Percentiles rank a stretch among this genome's conserved stretches.
Conservation (phyloP, 1,140 invertebrate species). For the Eupeodes corollae region DNA sequence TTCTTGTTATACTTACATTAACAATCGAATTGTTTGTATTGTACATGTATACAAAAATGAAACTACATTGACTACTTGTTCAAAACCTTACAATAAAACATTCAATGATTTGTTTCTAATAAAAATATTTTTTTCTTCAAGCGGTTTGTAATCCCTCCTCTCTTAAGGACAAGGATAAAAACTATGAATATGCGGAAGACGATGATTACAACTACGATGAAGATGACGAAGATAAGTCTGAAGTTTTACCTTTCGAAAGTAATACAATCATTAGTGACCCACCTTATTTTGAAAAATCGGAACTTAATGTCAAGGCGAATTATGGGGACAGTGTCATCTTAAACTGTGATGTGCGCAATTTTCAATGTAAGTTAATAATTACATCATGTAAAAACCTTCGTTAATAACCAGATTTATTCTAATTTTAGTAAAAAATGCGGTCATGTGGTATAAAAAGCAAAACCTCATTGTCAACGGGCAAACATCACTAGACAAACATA, state of each 20-base stretch:
- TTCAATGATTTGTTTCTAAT: no score
- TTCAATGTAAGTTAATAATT: conserved; percentile 13
- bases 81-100: no score
- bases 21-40: no score
- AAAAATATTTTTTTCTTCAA: no score
- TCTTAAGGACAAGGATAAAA: not conserved
- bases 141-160: not conserved
- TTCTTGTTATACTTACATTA: no score
- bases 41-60: no score
- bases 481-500: conserved; percentile 12
- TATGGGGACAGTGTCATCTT: conserved; percentile 21
- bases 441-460: conserved; percentile 27
- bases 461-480: conserved; percentile 17
- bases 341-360: conserved; percentile 26
- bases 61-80: no score
- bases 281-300: conserved; percentile 21
- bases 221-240: conserved; percentile 6
- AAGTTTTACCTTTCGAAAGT: not conserved
- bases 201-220: conserved; percentile 21
- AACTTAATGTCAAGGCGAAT: conserved; percentile 13
- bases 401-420: not conserved
- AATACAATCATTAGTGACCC: conserved; percentile 1
- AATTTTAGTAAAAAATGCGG: conserved; percentile 20
- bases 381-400: not conserved
- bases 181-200: not conserved